A percentile compares a stretch with the other conserved stretches of the same genome.
Conservation (phyloP, 92 coral and sea anemone genomes). For the Blastomussa wellsi region DNA sequence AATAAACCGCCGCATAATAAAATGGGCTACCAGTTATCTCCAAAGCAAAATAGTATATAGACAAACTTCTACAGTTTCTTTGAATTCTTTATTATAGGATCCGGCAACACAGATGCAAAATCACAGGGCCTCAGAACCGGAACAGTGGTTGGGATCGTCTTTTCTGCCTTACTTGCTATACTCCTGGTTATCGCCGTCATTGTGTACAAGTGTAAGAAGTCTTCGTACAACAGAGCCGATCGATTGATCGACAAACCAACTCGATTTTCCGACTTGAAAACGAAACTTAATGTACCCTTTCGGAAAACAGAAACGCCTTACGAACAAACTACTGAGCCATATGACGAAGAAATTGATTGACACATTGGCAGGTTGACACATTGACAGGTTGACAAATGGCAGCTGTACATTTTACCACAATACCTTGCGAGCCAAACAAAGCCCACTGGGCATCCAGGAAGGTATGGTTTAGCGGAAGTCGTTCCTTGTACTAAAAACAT, state of each 20-base stretch:
- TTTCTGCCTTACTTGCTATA: constrained; percentile 32
- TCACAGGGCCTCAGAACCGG: constrained; percentile 51
- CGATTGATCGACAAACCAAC: constrained; percentile 10
- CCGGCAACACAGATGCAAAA: background rate
- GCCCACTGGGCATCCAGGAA: too few relatives aligned
- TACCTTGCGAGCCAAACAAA: too few relatives aligned
- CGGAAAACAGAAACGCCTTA: constrained; percentile 12
- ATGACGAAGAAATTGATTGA: constrained; percentile 29
- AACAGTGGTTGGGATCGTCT: constrained; percentile 50
- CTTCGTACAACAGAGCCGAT: constrained; percentile 15
- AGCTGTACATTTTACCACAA: too few relatives aligned
- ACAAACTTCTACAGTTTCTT: background rate
- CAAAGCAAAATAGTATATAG: background rate
- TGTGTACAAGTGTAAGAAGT: constrained; percentile 56
- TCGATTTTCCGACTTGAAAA: constrained; percentile 33
- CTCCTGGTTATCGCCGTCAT: constrained; percentile 49
- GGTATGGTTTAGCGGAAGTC: too few relatives aligned
- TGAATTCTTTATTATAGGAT: background rate
- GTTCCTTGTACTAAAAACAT: too few relatives aligned
- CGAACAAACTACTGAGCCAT: constrained; percentile 15
- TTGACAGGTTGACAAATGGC: too few relatives aligned
- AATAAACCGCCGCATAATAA: background rate
- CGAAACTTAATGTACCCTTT: background rate
- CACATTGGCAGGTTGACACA: too few relatives aligned
- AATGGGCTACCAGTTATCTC: background rate